Base-by-base conservation (phyloP, 2,797 vertebrate genomes). In the Paramormyrops hopkinsi region DNA sequence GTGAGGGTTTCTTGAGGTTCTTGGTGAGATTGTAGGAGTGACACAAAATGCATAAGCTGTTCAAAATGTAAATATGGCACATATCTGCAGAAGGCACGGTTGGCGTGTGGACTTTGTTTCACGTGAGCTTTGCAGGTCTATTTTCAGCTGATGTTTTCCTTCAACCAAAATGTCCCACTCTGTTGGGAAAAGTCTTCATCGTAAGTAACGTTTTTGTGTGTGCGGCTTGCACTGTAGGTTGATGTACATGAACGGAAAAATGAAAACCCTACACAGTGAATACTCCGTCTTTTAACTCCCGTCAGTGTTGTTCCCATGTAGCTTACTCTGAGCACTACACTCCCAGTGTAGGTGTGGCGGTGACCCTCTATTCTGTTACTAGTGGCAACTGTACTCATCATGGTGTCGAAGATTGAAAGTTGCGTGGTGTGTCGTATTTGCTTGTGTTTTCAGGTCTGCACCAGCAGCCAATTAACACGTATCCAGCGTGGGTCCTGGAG, bases 41-140 rank as follows among this genome's bases (percentile, higher is more conserved):
- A 46, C 48, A 51, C 62, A 85, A 88, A 62, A 59, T 44, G 84
- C 62, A 53, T 9, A 22, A 54, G 53, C 79, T 48, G 91, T 91
- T 89, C 69, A 73, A 92, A 88, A 89, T 93, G 93, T 93, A 92
- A 91, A 93, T 93, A 91, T 87, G 90, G 82, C 90, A 90, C 89
- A 89, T 91, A 91, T 88, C 83, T 44, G 54, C 50, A 56, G 88
- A 82, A 87, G 76, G 69, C 56, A 89, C 69, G 2, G 89, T 56
- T 33, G 83, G 46, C 19, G 2, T 1, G 90, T 89, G 76, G 90
- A 44, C 46, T 41, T 62, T 14, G 69, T 8, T 37, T 90, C 46
- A 92, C 88, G 92, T 92, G 50, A 50, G 82, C n/a, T 84, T 84
- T 84, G 37, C 50, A 9, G 82, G 19, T 84, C 22, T 82, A 41